These are phyloP conservation scores for Grus americana DNA, from an alignment of 2,113 vertebrate species.

Conservation along the genomic window DNA sequence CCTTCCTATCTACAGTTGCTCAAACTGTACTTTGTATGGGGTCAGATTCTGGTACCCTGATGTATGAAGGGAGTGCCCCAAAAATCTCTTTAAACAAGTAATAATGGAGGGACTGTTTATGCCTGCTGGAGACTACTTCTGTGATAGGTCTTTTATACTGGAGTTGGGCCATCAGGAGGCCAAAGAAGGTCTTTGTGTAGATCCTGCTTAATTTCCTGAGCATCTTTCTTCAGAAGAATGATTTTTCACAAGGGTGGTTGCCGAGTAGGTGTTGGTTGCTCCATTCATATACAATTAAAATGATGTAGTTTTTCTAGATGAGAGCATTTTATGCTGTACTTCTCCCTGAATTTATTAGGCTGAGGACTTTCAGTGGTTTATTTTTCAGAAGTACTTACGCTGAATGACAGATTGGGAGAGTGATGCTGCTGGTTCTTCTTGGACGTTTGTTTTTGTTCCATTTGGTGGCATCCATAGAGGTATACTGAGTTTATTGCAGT, in stretches of 20 bases:
- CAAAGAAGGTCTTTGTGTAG: background rate
- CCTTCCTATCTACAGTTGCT: background rate
- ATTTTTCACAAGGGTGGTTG: background rate
- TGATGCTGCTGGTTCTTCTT: background rate
- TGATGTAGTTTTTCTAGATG: fast-evolving
- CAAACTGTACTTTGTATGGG: background rate
- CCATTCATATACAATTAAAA: background rate
- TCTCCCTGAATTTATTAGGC: background rate
- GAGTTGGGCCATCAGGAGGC: background rate
- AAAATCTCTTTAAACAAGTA: background rate
- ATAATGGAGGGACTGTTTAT: background rate
- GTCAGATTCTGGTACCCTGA: background rate
- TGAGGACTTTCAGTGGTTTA: background rate
- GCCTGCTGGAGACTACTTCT: background rate
- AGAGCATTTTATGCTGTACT: background rate
- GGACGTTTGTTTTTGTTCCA: background rate
- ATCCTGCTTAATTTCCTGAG: background rate
- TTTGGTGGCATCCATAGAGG: background rate
- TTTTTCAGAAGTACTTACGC: background rate
- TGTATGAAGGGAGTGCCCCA: background rate
- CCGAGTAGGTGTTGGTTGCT: background rate
- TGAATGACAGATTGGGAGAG: background rate
- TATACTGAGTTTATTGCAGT: background rate
- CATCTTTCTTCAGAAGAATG: background rate
- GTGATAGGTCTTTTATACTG: background rate